These are phyloP conservation scores for Callionymus lyra DNA, from an alignment of 2,113 vertebrate genomes.

Conservation along the genomic window DNA sequence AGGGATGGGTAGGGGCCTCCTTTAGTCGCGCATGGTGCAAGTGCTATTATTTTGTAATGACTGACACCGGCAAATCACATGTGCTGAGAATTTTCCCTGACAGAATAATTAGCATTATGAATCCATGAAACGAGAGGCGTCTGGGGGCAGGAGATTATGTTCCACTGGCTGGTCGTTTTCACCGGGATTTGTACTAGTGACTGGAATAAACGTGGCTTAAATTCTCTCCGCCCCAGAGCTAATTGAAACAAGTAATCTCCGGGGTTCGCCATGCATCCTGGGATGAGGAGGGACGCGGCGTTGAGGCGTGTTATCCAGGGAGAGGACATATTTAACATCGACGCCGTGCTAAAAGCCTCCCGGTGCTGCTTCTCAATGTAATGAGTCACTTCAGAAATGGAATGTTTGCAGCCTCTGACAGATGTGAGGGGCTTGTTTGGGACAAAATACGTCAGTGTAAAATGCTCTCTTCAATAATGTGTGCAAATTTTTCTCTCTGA, in stretches of 20 bases:
- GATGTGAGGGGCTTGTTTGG: conserved; percentile 12
- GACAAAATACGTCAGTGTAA: conserved; percentile 23
- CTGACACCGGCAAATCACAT: conserved; percentile 20
- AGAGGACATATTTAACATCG: conserved; percentile 25
- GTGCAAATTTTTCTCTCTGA: conserved; percentile 17
- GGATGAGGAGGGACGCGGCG: conserved; percentile 13
- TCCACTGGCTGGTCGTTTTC: conserved; percentile 37
- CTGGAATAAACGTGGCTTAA: conserved; percentile 61
- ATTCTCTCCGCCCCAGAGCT: conserved; percentile 49
- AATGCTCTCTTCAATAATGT: conserved; percentile 30
- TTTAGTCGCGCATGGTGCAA: too few relatives aligned
- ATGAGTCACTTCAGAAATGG: conserved; percentile 36
- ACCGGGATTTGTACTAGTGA: conserved; percentile 44
- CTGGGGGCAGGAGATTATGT: conserved; percentile 55
- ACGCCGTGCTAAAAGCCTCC: conserved; percentile 19
- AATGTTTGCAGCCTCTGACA: conserved; percentile 35
- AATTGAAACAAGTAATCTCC: conserved; percentile 66
- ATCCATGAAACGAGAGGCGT: conserved; percentile 47
- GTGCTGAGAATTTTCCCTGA: conserved; percentile 33
- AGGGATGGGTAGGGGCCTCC: too few relatives aligned
- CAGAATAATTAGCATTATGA: conserved; percentile 39
- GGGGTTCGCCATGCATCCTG: conserved; percentile 26
- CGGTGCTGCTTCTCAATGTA: conserved; percentile 35
- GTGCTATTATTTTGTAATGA: conserved; percentile 10
- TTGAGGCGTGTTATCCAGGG: conserved; percentile 34